Percentiles rank a stretch among this genome's conserved stretches.
phyloP scores from a whole-genome alignment of 2,797 vertebrate species.

The Danio aesculapii region DNA sequence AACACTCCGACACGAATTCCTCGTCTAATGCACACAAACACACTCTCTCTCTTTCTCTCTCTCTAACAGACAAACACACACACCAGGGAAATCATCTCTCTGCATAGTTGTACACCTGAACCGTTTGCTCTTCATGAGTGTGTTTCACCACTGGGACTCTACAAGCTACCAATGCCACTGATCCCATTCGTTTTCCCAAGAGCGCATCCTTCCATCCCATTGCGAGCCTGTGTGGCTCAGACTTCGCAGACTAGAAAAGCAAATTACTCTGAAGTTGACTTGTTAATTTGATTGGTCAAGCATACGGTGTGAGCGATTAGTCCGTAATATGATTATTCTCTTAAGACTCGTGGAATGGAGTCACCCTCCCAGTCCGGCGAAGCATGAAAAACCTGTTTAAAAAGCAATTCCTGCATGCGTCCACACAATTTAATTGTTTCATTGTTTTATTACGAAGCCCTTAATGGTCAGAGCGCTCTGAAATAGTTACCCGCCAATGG shows the following conservation, averaged over 20 bases:
- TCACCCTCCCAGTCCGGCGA: conserved; percentile 43
- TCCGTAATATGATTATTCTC: conserved; percentile 57
- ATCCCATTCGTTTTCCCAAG: conserved; percentile 41
- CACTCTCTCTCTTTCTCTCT: not conserved
- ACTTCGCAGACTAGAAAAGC: conserved; percentile 26
- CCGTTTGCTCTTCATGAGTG: conserved; percentile 32
- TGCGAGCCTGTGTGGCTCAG: conserved; percentile 27
- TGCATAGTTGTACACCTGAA: conserved; percentile 49
- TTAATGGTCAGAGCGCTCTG: conserved; percentile 51
- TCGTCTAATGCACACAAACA: conserved; percentile 36
- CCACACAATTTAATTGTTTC: conserved; percentile 61
- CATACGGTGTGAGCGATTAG: conserved; percentile 43
- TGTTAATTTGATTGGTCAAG: conserved; percentile 50
- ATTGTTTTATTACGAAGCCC: conserved; percentile 59
- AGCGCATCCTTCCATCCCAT: conserved; percentile 33
- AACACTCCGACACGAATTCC: conserved; percentile 35
- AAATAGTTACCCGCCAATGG: conserved; percentile 36
- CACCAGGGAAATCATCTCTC: conserved; percentile 53
- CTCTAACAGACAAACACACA: not conserved
- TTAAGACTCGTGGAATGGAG: conserved; percentile 57
- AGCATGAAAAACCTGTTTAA: conserved; percentile 64
- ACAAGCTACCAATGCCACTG: conserved; percentile 40
- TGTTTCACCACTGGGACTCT: conserved; percentile 15
- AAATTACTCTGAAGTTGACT: conserved; percentile 51
- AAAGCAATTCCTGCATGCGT: conserved; percentile 58